Conservation (phyloP, 2,113 vertebrate genomes). For the Tachysurus fulvidraco region DNA sequence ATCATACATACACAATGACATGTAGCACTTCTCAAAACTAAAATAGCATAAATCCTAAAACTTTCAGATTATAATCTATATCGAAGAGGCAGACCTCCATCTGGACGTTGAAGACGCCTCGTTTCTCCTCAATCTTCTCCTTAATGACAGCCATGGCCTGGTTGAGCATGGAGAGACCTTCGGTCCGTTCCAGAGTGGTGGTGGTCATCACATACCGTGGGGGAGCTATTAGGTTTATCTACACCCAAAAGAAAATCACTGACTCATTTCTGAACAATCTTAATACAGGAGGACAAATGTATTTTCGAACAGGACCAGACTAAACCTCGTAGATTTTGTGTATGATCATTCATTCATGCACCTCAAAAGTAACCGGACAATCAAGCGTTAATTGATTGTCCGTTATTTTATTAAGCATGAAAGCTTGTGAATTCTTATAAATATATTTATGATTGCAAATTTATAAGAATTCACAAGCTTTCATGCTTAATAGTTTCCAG, state of each 20-base stretch:
- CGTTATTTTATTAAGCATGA: no score
- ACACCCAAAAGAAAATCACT: background rate
- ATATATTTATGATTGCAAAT: no score
- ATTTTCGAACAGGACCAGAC: background rate
- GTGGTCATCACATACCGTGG: conserved; percentile 99
- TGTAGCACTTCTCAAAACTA: background rate
- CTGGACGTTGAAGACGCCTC: conserved; percentile 96
- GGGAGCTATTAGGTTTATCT: conserved; percentile 98
- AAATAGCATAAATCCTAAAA: background rate
- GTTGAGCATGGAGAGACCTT: conserved; percentile 94
- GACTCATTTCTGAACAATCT: background rate
- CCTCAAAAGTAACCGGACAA: no score
- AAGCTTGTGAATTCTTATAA: no score
- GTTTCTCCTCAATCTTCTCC: conserved; percentile 97
- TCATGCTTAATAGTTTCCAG: no score
- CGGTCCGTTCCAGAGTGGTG: conserved; percentile 94
- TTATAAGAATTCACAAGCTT: no score
- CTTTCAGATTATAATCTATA: background rate
- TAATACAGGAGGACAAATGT: background rate
- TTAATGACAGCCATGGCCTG: conserved; percentile 98
- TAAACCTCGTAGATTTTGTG: no score
- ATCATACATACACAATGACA: background rate
- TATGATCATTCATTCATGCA: no score
- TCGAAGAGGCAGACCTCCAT: conserved; percentile 82
- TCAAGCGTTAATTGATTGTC: no score